These are phyloP conservation scores for Plagodis dolabraria DNA, from an alignment of 2,888 invertebrate species.

Conservation along the genomic window DNA sequence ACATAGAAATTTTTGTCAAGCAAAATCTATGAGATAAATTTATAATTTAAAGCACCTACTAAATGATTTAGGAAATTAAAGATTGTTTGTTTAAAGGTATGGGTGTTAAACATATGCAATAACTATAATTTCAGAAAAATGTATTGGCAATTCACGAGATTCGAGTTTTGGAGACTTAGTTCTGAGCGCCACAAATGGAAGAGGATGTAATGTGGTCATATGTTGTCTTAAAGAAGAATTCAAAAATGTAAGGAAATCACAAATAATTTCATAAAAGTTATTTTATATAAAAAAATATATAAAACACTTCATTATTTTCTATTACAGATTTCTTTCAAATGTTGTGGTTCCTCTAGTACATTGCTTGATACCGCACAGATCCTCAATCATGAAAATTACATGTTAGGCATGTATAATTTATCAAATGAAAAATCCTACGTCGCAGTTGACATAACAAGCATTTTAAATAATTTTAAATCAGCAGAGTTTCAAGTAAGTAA, in stretches of 20 bases:
- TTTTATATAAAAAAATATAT: too few relatives aligned
- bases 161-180: constrained; percentile 42
- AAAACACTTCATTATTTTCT: neutral
- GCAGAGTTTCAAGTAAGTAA: constrained; percentile 43
- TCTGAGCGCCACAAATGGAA: constrained; percentile 25
- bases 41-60: too few relatives aligned
- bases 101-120: too few relatives aligned
- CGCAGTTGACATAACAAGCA: constrained; percentile 45
- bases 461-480: constrained; percentile 41
- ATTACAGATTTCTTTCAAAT: constrained; percentile 47
- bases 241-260: constrained; percentile 50
- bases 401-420: constrained; percentile 47
- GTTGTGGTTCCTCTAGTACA: constrained; percentile 36
- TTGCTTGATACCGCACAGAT: constrained; percentile 48
- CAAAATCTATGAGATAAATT: too few relatives aligned
- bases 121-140: constrained; percentile 47
- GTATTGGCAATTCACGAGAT: constrained; percentile 63
- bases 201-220: constrained; percentile 54
- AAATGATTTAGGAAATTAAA: too few relatives aligned
- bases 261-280: neutral
- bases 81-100: too few relatives aligned
- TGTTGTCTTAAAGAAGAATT: constrained; percentile 50
- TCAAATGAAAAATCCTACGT: constrained; percentile 37
- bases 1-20: too few relatives aligned
- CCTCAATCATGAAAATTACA: constrained; percentile 43